Conservation (phyloP, 2,888 invertebrate genomes). For the Diaperis boleti region DNA sequence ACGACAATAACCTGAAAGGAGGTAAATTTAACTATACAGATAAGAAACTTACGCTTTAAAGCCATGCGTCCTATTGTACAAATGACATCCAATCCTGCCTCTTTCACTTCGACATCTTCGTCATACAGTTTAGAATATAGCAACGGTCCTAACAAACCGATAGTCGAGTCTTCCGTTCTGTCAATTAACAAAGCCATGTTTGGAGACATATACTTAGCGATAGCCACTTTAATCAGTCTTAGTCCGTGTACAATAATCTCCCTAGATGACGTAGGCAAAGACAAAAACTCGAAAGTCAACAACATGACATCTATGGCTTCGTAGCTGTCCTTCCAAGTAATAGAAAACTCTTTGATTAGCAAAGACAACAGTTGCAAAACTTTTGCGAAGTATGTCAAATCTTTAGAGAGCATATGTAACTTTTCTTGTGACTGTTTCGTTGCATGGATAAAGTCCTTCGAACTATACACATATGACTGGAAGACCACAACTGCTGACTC, state of each 20-base stretch:
- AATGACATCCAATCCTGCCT: slow-evolving; percentile 80
- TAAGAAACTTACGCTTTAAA: too few relatives aligned
- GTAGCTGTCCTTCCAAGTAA: slow-evolving; percentile 83
- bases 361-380: slow-evolving; percentile 67
- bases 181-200: slow-evolving; percentile 81
- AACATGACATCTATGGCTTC: slow-evolving; percentile 77
- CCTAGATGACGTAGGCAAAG: slow-evolving; percentile 67
- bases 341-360: slow-evolving; percentile 76
- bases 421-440: too few relatives aligned
- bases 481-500: too few relatives aligned
- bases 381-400: background rate
- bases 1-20: too few relatives aligned
- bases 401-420: too few relatives aligned
- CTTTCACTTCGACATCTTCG: slow-evolving; percentile 81
- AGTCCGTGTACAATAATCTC: slow-evolving; percentile 80
- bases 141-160: slow-evolving; percentile 76
- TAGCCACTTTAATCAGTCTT: slow-evolving; percentile 77
- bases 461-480: background rate
- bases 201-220: slow-evolving; percentile 82
- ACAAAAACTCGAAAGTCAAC: slow-evolving; percentile 69
- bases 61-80: slow-evolving; percentile 78
- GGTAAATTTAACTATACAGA: too few relatives aligned
- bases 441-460: background rate
- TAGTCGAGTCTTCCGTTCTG: slow-evolving; percentile 71
- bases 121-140: slow-evolving; percentile 76